Conservation (phyloP, 2,113 vertebrate genomes). For the Cochlearius cochlearius region DNA sequence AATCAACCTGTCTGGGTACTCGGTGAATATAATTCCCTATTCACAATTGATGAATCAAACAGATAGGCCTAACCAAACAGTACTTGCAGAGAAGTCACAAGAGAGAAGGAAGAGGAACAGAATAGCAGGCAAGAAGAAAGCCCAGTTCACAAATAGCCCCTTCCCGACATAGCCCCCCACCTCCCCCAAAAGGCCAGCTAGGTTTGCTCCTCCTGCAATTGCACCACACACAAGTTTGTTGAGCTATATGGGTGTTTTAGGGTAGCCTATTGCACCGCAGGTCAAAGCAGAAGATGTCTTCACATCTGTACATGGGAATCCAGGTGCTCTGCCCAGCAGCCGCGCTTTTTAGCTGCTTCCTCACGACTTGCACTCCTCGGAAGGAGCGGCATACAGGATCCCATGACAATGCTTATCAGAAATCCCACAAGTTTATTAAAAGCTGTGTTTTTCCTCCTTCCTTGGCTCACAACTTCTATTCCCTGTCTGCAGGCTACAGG, state of each 20-base stretch:
- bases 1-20: slow-evolving; percentile 53
- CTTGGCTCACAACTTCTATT: background rate
- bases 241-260: background rate
- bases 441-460: background rate
- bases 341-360: background rate
- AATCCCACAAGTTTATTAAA: background rate
- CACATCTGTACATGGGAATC: background rate
- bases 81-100: background rate
- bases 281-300: background rate
- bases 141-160: background rate
- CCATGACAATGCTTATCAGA: background rate
- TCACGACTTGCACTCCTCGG: rapidly evolving
- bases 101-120: background rate
- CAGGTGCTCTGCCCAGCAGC: background rate
- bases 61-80: slow-evolving; percentile 29
- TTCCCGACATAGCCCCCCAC: background rate
- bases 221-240: background rate
- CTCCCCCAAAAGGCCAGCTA: background rate
- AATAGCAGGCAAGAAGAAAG: background rate
- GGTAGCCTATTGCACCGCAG: background rate
- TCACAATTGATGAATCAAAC: slow-evolving; percentile 34
- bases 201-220: background rate
- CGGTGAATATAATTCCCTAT: slow-evolving; percentile 12
- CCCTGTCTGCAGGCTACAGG: background rate
- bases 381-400: background rate